Evolutionary conservation across 2,888 invertebrate species (phyloP), one percentile per base, ranked within the genome.

Genomic region (Dasysyrphus tricinctus): DNA sequence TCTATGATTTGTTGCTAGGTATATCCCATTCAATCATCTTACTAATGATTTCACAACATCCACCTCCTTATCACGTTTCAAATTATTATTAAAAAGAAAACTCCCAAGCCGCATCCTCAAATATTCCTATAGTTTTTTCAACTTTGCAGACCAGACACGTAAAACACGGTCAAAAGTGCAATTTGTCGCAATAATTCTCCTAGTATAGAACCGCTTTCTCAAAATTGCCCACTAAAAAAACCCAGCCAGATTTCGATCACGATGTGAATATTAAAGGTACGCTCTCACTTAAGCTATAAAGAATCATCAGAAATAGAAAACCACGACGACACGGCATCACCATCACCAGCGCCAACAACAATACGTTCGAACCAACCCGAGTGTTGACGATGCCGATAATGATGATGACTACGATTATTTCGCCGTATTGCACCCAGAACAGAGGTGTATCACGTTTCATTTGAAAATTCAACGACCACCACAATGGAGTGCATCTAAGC

Each of bases 91-190:
- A 44, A 44, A 47, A 65, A 44, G 4, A 32, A 19, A 65, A 47
- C 32, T 49, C 65, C 16, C 11, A 34, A 34, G 11, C 11, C 65
- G 24, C 24, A 65, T 47, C 16, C 24, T 24, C 24, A 24, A 34
- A 65, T 44, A 65, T 44, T 47, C 8, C 47, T 24, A 34, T 11
- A n/a, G 63, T 47, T 29, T 34, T 49, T 3, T 12, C 32, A 4
- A 34, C 12, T 16, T 32, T 5, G 1, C 14, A 19, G 59, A 37
- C 59, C 59, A 59, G 54, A 34, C 72, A 76, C 65, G 73, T 82
- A 77, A 63, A 85, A 70, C 65, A 77, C 77, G 85, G 81, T 80
- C 80, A 85, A 85, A 81, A 85, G 85, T 74, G 80, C 77, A 80
- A 85, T 85, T 85, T 85, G 85, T 85, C 77, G 80, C 80, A 80